phyloP scores from a whole-genome alignment of 1,140 invertebrate species.

The Ostrea denselamellosa region DNA sequence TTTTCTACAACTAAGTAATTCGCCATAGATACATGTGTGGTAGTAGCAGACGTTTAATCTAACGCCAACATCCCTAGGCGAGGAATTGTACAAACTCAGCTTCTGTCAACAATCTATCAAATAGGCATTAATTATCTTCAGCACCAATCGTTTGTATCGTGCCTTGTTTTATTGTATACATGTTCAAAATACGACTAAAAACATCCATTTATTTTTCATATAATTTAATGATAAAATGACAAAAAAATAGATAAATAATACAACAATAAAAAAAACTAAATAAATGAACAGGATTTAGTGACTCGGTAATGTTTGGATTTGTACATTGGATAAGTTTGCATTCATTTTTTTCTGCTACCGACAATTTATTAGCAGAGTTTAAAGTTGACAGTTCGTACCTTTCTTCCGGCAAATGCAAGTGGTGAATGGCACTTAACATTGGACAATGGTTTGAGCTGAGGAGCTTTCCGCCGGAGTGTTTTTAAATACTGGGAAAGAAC shows the following conservation, averaged over 20 bases:
- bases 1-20: too few relatives aligned
- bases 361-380: neutral
- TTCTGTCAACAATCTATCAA: too few relatives aligned
- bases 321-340: neutral
- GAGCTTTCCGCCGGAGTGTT: neutral
- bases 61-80: too few relatives aligned
- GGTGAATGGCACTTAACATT: conserved; percentile 1
- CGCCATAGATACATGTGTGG: too few relatives aligned
- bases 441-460: neutral
- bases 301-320: neutral
- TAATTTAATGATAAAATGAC: neutral
- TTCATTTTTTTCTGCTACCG: neutral
- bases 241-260: neutral
- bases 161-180: too few relatives aligned
- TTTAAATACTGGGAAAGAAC: neutral
- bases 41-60: too few relatives aligned
- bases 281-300: neutral
- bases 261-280: neutral
- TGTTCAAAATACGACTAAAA: too few relatives aligned
- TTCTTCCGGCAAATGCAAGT: neutral
- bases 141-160: too few relatives aligned
- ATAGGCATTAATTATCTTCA: too few relatives aligned
- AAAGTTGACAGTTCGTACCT: conserved; percentile 21
- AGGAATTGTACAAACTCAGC: too few relatives aligned
- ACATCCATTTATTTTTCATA: too few relatives aligned